Percentiles rank a stretch among this genome's conserved stretches.
These are phyloP conservation scores for Erebia ligea DNA, from an alignment of 2,888 invertebrate genomes.

Conservation along the genomic window DNA sequence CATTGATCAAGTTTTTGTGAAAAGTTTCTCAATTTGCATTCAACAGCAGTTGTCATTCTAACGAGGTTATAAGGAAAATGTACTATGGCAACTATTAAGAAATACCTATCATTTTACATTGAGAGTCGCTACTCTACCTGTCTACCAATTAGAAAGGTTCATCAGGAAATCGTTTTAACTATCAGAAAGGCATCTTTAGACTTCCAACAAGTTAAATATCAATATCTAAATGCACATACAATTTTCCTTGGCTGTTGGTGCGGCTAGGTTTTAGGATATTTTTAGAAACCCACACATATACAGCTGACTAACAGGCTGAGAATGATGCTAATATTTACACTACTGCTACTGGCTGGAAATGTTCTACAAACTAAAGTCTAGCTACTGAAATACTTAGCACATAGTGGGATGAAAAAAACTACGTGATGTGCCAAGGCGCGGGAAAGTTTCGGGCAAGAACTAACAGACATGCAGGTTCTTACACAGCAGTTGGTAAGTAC, in stretches of 20 bases:
- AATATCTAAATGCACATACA: conserved; percentile 33
- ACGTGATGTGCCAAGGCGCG: conserved; percentile 66
- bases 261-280: conserved; percentile 68
- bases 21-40: too few relatives aligned
- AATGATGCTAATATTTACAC: conserved; percentile 53
- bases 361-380: conserved; percentile 40
- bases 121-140: too few relatives aligned
- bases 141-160: too few relatives aligned
- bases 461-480: conserved; percentile 65
- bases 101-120: too few relatives aligned
- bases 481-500: conserved; percentile 62
- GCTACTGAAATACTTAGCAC: conserved; percentile 30
- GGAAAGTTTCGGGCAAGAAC: conserved; percentile 51
- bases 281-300: conserved; percentile 67
- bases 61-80: too few relatives aligned
- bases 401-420: conserved; percentile 45
- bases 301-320: conserved; percentile 58
- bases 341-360: conserved; percentile 49
- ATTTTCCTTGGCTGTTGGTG: conserved; percentile 44
- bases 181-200: background rate
- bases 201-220: conserved; percentile 23
- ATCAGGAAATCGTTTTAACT: background rate
- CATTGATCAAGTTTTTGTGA: too few relatives aligned
- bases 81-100: too few relatives aligned
- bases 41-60: too few relatives aligned